Evolutionary conservation across 2,797 vertebrate species (phyloP).

Genomic region (Sternarchorhynchus goeldii): DNA sequence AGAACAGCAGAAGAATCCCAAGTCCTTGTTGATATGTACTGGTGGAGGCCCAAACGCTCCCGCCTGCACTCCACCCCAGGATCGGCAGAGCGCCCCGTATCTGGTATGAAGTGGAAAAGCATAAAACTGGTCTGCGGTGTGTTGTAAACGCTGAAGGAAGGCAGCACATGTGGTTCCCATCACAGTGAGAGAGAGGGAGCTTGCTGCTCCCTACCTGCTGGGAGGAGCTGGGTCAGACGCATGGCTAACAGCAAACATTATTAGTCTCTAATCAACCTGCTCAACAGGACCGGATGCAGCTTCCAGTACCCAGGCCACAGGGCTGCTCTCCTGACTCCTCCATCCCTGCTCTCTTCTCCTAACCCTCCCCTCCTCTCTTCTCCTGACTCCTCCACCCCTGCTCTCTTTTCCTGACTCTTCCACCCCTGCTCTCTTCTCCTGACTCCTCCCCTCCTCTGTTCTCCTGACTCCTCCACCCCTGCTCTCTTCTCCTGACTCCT

Average conservation of each 20-base stretch:
- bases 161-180: conserved; percentile 49
- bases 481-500: neutral
- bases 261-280: conserved; percentile 69
- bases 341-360: neutral
- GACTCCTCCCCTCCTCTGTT: neutral
- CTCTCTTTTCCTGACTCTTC: neutral
- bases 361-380: neutral
- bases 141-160: conserved; percentile 27
- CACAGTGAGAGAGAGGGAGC: conserved; percentile 32
- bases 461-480: neutral
- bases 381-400: too few relatives aligned
- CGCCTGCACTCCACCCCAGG: too few relatives aligned
- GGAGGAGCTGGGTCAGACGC: conserved; percentile 63
- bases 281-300: conserved; percentile 34
- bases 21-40: too few relatives aligned
- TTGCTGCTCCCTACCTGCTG: conserved; percentile 69
- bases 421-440: neutral
- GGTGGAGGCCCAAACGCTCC: too few relatives aligned
- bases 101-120: conserved; percentile 22
- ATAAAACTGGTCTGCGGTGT: conserved; percentile 15
- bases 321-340: too few relatives aligned
- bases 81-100: neutral
- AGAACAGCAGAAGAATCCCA: too few relatives aligned
- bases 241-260: conserved; percentile 36
- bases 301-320: conserved; percentile 22